Evolutionary conservation across 2,888 invertebrate genomes (phyloP).

Genomic region (Thereva nobilitata): DNA sequence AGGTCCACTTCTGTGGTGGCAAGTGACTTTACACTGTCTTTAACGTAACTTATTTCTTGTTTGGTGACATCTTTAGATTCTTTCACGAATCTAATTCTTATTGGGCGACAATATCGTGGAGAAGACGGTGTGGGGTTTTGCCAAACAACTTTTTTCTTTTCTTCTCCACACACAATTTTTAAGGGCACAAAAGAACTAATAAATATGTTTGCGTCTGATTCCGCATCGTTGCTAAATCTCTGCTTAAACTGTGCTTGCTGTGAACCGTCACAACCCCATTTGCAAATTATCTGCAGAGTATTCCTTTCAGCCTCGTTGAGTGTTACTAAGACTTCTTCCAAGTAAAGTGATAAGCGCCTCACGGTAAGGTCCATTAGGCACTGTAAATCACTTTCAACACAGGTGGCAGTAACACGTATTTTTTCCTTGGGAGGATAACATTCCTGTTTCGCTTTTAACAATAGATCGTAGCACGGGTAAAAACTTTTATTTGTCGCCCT

Average conservation of each 20-base stretch:
- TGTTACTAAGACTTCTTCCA: conserved; percentile 7
- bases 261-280: conserved; percentile 24
- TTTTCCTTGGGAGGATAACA: conserved; percentile 32
- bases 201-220: conserved; percentile 19
- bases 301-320: conserved; percentile 7
- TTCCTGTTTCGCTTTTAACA: too few species aligned
- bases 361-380: conserved; percentile 7
- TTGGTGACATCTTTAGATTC: conserved; percentile 18
- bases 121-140: conserved; percentile 26
- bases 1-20: conserved; percentile 5
- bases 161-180: conserved; percentile 1
- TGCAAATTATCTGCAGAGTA: conserved; percentile 1
- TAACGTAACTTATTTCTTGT: conserved; percentile 28
- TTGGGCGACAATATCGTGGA: conserved; percentile 24
- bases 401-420: conserved; percentile 11
- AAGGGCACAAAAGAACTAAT: conserved; percentile 4
- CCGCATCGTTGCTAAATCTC: conserved; percentile 10
- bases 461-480: too few species aligned
- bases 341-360: not conserved
- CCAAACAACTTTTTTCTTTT: conserved; percentile 2
- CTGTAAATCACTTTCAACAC: conserved; percentile 22
- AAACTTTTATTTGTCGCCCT: conserved; percentile 39
- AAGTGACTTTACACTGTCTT: conserved; percentile 1
- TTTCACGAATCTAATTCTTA: conserved; percentile 18
- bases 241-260: conserved; percentile 20